These are phyloP conservation scores for Leptestheria dahalacensis DNA, from an alignment of 1,140 invertebrate species.

Conservation along the genomic window DNA sequence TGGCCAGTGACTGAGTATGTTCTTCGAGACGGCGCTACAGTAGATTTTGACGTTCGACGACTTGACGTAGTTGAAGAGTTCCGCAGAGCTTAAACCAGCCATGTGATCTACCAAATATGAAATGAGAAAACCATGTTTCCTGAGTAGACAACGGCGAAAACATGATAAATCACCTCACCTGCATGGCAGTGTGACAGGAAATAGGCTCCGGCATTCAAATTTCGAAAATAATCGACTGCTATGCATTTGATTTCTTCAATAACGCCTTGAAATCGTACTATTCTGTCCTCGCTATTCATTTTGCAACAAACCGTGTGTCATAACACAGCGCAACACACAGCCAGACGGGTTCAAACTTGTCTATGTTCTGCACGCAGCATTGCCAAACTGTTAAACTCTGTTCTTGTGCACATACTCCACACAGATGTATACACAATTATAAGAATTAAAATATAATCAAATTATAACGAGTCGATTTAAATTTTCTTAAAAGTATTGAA, in stretches of 20 bases:
- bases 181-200: conserved; percentile 17
- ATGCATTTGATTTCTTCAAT: conserved; percentile 14
- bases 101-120: conserved; percentile 15
- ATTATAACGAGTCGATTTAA: no score
- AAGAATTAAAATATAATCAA: no score
- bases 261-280: conserved; percentile 8
- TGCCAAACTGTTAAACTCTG: no score
- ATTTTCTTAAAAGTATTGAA: not conserved
- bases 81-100: conserved; percentile 2
- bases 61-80: not conserved
- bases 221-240: conserved; percentile 14
- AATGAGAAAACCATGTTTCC: not conserved
- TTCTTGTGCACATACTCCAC: no score
- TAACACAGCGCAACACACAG: no score
- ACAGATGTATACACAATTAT: no score
- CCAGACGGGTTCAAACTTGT: no score
- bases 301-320: no score
- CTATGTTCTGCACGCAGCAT: no score
- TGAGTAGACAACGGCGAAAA: not conserved
- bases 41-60: conserved; percentile 5
- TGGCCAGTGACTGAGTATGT: conserved; percentile 2
- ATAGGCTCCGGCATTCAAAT: conserved; percentile 4
- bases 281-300: not conserved
- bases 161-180: not conserved
- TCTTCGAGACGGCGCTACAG: conserved; percentile 8